phyloP scores from a whole-genome alignment of 2,113 vertebrate species.

The Sphyrna mokarran region DNA sequence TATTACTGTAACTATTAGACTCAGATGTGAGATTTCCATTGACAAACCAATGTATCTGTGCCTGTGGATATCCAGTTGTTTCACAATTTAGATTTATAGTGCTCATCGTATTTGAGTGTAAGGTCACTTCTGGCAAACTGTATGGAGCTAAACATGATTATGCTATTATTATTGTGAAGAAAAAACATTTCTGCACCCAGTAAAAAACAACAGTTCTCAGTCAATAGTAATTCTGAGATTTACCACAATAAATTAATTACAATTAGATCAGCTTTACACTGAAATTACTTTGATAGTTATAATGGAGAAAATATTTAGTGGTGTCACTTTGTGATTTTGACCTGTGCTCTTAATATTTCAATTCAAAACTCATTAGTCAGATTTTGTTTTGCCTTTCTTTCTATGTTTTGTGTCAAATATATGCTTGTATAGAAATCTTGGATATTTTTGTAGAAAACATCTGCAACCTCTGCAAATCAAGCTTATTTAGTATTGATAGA shows the following conservation, averaged over 20 bases:
- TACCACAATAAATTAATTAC: too few species aligned
- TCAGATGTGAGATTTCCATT: neutral
- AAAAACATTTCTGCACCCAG: neutral
- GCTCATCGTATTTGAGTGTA: neutral
- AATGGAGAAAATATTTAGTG: neutral
- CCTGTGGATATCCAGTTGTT: neutral
- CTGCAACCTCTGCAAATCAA: too few species aligned
- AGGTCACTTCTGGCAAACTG: neutral
- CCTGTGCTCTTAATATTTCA: neutral
- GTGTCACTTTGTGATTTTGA: neutral
- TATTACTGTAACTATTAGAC: neutral
- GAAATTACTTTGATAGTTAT: neutral
- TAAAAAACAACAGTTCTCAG: neutral
- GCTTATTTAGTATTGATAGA: too few species aligned
- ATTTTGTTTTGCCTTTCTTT: too few species aligned
- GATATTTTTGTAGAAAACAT: too few species aligned
- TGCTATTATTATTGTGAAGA: neutral
- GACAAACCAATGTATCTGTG: neutral
- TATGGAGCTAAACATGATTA: neutral
- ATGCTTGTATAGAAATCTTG: too few species aligned
- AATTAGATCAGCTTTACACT: too few species aligned
- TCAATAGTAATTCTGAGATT: neutral
- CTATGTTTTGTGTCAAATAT: too few species aligned
- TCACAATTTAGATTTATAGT: neutral
- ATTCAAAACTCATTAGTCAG: neutral